A percentile compares a stretch with the other conserved stretches of the same genome.
Conservation (phyloP, 2,888 invertebrate species). For the Drosophila recens region DNA sequence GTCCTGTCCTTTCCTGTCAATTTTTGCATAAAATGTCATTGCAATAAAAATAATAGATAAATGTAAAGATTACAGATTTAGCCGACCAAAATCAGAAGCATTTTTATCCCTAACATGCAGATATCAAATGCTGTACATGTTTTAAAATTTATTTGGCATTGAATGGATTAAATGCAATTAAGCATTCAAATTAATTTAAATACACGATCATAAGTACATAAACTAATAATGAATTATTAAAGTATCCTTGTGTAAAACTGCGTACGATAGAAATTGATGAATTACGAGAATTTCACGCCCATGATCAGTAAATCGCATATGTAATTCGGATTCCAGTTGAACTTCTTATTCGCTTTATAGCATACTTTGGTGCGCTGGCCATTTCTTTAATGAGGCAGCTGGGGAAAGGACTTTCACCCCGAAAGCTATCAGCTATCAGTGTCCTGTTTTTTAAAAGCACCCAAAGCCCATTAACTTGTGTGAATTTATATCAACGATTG, state of each 20-base stretch:
- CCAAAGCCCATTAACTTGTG: constrained; percentile 74
- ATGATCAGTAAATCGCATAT: constrained; percentile 10
- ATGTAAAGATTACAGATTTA: constrained; percentile 18
- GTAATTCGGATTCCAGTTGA: neutral
- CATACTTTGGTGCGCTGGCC: constrained; percentile 21
- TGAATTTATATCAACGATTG: constrained; percentile 76
- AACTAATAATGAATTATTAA: neutral
- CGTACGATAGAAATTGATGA: neutral
- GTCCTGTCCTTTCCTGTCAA: constrained; percentile 17
- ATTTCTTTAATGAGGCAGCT: constrained; percentile 54
- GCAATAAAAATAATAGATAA: constrained; percentile 50
- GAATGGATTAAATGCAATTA: constrained; percentile 67
- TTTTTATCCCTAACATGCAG: constrained; percentile 23
- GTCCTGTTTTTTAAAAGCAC: constrained; percentile 70
- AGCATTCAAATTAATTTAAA: constrained; percentile 62
- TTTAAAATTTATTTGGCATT: neutral
- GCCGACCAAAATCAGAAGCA: constrained; percentile 6
- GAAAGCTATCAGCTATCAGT: constrained; percentile 29
- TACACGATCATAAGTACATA: neutral
- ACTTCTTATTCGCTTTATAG: constrained; percentile 10
- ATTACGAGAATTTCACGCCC: neutral
- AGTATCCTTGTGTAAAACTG: neutral
- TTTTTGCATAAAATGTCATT: constrained; percentile 53
- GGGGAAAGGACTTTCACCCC: constrained; percentile 24
- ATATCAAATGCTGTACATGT: neutral